Conservation (phyloP, 2,113 vertebrate species). For the Nibea coibor region DNA sequence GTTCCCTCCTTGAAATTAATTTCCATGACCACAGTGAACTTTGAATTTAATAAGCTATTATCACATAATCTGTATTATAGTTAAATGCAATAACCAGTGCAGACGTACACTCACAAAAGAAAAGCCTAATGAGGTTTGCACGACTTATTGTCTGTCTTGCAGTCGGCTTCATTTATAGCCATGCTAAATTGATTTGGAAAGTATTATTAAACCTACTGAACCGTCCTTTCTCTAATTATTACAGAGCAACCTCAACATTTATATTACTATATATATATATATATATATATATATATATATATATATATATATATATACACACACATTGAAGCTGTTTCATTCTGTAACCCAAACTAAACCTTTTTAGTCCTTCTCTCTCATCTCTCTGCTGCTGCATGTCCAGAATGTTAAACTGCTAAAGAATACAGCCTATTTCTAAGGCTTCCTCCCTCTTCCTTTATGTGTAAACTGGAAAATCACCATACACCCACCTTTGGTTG, state of each 20-base stretch:
- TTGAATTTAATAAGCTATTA: conserved; percentile 80
- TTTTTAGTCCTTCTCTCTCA: conserved; percentile 66
- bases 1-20: conserved; percentile 69
- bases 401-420: conserved; percentile 75
- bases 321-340: conserved; percentile 59
- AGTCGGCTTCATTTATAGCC: conserved; percentile 77
- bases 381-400: conserved; percentile 65
- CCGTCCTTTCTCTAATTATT: conserved; percentile 75
- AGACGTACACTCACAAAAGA: conserved; percentile 66
- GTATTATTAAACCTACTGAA: conserved; percentile 81
- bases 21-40: conserved; percentile 70
- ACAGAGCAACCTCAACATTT: conserved; percentile 71
- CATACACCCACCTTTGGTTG: conserved; percentile 60
- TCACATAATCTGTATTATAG: conserved; percentile 77
- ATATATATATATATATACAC: background rate
- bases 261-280: conserved; percentile 61
- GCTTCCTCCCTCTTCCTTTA: conserved; percentile 51
- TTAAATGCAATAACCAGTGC: conserved; percentile 77
- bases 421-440: conserved; percentile 66
- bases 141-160: conserved; percentile 79
- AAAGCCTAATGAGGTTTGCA: conserved; percentile 78
- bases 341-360: conserved; percentile 74
- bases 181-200: conserved; percentile 80
- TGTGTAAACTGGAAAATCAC: conserved; percentile 73
- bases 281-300: background rate